Evolutionary conservation across 92 coral and sea anemone genomes (phyloP).

Genomic region (Umimayanthus kanabou): DNA sequence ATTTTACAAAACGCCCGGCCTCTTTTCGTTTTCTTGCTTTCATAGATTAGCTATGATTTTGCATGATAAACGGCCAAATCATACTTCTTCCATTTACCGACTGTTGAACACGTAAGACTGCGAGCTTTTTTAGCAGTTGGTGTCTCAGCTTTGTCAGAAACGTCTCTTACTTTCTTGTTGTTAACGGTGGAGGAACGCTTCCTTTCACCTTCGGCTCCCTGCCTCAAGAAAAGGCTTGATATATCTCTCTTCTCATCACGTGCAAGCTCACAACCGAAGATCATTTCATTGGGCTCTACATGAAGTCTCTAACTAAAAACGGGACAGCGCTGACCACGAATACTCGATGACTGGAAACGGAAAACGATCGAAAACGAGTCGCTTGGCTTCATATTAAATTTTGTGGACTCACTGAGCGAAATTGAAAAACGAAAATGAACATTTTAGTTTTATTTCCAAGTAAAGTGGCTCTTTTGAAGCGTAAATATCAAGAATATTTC

Average conservation of each 20-base stretch:
- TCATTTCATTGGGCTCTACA: conserved; percentile 12
- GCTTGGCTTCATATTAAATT: conserved; percentile 19
- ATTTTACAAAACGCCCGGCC: no score
- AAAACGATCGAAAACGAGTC: conserved; percentile 14
- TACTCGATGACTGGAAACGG: conserved; percentile 19
- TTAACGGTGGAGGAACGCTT: no score
- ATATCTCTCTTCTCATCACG: conserved; percentile 18
- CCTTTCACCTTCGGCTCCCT: no score
- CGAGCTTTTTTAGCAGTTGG: no score
- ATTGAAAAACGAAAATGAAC: background rate
- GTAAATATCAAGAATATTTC: background rate
- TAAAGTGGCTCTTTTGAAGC: conserved; percentile 1
- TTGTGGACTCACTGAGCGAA: conserved; percentile 21
- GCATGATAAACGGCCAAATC: no score
- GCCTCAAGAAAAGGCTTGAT: no score
- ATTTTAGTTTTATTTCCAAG: no score
- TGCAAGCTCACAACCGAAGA: background rate
- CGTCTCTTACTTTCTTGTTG: conserved; percentile 9
- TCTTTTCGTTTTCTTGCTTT: no score
- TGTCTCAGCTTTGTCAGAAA: conserved; percentile 17
- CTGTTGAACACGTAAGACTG: no score
- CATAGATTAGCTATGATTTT: no score
- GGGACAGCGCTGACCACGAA: conserved; percentile 27
- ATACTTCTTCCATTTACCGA: no score
- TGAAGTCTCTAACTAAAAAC: conserved; percentile 11